Conservation (phyloP, 2,888 invertebrate species). For the Conchocele bisecta region DNA sequence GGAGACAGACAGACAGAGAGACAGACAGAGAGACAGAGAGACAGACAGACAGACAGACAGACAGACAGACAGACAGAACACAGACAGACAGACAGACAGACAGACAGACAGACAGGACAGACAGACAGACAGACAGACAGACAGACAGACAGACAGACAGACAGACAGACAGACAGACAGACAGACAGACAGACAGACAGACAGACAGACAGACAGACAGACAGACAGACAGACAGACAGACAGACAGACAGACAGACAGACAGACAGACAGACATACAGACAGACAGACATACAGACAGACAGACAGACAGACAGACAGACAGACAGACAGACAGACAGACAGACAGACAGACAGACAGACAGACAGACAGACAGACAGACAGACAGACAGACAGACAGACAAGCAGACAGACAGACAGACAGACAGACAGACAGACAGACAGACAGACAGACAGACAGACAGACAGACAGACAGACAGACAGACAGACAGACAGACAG, state of each 20-base stretch:
- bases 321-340: constrained; percentile 9
- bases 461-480: constrained; percentile 14
- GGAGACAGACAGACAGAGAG: too few species aligned
- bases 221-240: constrained; percentile 15
- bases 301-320: constrained; percentile 20
- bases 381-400: background rate
- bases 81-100: too few species aligned
- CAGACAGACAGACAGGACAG: too few species aligned
- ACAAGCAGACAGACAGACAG: too few species aligned
- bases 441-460: constrained; percentile 11
- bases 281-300: too few species aligned
- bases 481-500: constrained; percentile 12
- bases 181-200: constrained; percentile 12
- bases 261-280: too few species aligned
- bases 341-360: constrained; percentile 13
- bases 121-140: constrained; percentile 8
- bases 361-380: constrained; percentile 8
- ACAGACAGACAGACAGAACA: background rate
- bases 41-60: constrained; percentile 10
- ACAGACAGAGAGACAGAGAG: too few species aligned
- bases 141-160: constrained; percentile 11
- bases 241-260: constrained; percentile 9
- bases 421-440: constrained; percentile 9
- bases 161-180: constrained; percentile 14
- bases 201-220: constrained; percentile 18